Evolutionary conservation across 2,888 invertebrate genomes (phyloP), one percentile per base, ranked within the genome.

Genomic region (Pristionchus arcanus): DNA sequence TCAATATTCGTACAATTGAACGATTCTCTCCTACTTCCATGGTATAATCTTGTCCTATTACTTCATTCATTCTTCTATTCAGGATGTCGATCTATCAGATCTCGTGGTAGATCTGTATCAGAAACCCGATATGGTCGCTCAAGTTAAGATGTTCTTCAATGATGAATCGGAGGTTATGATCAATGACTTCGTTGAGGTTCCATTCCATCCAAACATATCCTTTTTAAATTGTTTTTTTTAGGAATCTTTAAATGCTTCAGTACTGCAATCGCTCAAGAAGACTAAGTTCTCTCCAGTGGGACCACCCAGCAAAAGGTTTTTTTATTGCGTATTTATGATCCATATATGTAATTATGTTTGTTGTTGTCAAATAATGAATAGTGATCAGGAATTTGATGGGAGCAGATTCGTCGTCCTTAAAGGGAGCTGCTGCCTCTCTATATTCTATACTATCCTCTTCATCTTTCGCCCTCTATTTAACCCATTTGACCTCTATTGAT

Each of bases 101-200:
- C 59, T 84, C 21, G 84, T 84, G 15, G 42, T 11, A 19, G 55
- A 55, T 31, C 55, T 55, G 34, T 84, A 84, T 84, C 84, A 84
- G 55, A 84, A 84, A 84, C 84, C 84, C 7, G 59, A 84, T 34
- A 84, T 84, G 84, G 84, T 84, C 16, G 84, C 84, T 21, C 84
- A 84, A 31, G 31, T 42, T 0, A 84, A 84, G 59, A 16, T 84
- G 42, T 84, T 84, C 59, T 84, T 84, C 84, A 84, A 84, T 55
- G 55, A 84, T 11, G 84, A 84, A 55, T 84, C 84, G 16, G 84
- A 84, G 34, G 55, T 84, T 55, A 55, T 84, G 55, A 55, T 84
- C 21, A 55, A 55, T 28, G 84, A 84, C 31, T 84, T 84, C 31
- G 84, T 84, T 21, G 84, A 84, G 84, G 84, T 84, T 28, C 21